Conservation (phyloP, 92 coral and sea anemone species). For the Heliopora coerulea region DNA sequence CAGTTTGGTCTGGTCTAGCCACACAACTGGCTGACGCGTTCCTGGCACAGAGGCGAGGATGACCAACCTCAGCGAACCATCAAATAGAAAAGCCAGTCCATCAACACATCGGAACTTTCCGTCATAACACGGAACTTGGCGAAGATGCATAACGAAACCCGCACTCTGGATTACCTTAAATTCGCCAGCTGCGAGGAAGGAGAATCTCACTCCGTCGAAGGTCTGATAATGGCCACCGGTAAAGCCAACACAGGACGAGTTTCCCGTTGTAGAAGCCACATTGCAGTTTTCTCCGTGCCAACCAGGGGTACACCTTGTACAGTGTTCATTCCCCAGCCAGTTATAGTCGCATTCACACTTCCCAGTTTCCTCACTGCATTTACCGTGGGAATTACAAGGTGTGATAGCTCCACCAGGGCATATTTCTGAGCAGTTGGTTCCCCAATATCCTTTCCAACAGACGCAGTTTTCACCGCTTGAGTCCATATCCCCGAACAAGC, state of each 20-base stretch:
- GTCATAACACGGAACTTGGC: constrained; percentile 81
- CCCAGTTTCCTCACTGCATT: constrained; percentile 65
- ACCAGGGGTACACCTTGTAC: constrained; percentile 77
- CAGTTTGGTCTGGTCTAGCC: constrained; percentile 66
- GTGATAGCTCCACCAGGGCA: constrained; percentile 86
- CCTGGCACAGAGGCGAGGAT: constrained; percentile 70
- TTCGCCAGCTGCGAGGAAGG: constrained; percentile 83
- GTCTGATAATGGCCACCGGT: constrained; percentile 83
- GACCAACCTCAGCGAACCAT: constrained; percentile 59
- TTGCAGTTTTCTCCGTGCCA: constrained; percentile 81
- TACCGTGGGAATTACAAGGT: constrained; percentile 81
- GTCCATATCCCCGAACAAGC: constrained; percentile 70
- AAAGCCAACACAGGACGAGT: constrained; percentile 80
- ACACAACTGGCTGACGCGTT: constrained; percentile 54
- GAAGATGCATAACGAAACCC: constrained; percentile 66
- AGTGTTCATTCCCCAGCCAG: constrained; percentile 83
- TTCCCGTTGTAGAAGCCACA: constrained; percentile 66
- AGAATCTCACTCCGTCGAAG: constrained; percentile 85
- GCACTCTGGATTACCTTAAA: constrained; percentile 68
- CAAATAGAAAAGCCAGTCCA: constrained; percentile 76
- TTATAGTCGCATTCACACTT: constrained; percentile 80
- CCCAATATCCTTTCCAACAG: constrained; percentile 87
- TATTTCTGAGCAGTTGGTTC: constrained; percentile 64
- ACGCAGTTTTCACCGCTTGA: constrained; percentile 61
- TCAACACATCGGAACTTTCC: constrained; percentile 79